Percentiles rank a stretch among this genome's conserved stretches.
These are phyloP conservation scores for Micoletzkya japonica DNA, from an alignment of 2,888 invertebrate species.

Conservation along the genomic window DNA sequence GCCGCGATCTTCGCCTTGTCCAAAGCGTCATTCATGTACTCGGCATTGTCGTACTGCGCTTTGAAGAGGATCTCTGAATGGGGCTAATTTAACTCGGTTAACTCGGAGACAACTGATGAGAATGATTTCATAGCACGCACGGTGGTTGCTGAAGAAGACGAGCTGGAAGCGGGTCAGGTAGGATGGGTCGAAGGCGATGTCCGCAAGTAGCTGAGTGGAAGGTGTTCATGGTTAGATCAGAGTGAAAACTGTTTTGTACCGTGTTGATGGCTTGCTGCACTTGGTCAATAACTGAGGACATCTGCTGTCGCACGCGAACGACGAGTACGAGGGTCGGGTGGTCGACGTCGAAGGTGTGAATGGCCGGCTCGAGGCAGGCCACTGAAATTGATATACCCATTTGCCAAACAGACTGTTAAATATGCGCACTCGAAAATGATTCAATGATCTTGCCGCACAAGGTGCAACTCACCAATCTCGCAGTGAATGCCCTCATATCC, in stretches of 20 bases:
- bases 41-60: not conserved
- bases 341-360: constrained; percentile 40
- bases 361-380: constrained; percentile 40
- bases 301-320: constrained; percentile 36
- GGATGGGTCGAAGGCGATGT: constrained; percentile 37
- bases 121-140: constrained; percentile 31
- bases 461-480: constrained; percentile 29
- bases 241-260: not conserved
- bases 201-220: constrained; percentile 22
- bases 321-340: constrained; percentile 48
- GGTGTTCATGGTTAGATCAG: not conserved
- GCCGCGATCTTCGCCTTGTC: constrained; percentile 32
- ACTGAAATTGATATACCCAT: constrained; percentile 33
- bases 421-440: not conserved
- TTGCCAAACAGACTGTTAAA: no score
- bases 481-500: constrained; percentile 49
- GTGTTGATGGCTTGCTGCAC: constrained; percentile 26
- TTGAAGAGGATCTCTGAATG: not conserved
- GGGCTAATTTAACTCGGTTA: not conserved
- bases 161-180: constrained; percentile 46
- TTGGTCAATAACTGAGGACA: constrained; percentile 40
- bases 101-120: not conserved
- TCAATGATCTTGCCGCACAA: not conserved
- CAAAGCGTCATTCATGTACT: constrained; percentile 14
- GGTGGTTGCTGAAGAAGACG: constrained; percentile 49